Percentiles rank a stretch among this genome's conserved stretches.
Evolutionary conservation across 2,797 vertebrate genomes (phyloP).

Genomic region (Knipowitschia caucasica): DNA sequence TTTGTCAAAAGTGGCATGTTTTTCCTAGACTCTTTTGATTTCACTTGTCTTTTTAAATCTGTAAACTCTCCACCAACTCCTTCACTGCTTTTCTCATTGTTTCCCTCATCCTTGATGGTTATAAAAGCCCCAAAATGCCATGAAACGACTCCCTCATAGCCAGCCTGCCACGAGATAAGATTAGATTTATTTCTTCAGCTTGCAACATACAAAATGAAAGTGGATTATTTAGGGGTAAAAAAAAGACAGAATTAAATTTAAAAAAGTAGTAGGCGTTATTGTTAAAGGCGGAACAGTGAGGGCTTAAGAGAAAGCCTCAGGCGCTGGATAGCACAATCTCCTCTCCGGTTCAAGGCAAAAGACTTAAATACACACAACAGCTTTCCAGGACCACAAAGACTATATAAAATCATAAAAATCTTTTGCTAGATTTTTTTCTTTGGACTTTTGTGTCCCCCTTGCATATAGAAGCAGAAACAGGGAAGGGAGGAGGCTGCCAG

Average conservation of each 20-base stretch:
- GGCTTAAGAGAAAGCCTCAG: slow-evolving; percentile 67
- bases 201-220: slow-evolving; percentile 60
- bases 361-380: slow-evolving; percentile 64
- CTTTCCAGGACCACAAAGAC: slow-evolving; percentile 69
- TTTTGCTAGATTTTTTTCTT: slow-evolving; percentile 50
- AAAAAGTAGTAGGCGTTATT: slow-evolving; percentile 76
- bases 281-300: slow-evolving; percentile 65
- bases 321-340: slow-evolving; percentile 68
- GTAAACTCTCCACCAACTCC: slow-evolving; percentile 9
- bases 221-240: slow-evolving; percentile 64
- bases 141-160: slow-evolving; percentile 51
- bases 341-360: slow-evolving; percentile 55
- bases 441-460: slow-evolving; percentile 52
- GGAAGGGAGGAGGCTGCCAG: slow-evolving; percentile 55
- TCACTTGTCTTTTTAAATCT: slow-evolving; percentile 24
- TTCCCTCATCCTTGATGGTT: slow-evolving; percentile 27
- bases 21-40: slow-evolving; percentile 5
- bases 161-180: slow-evolving; percentile 60
- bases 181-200: slow-evolving; percentile 64
- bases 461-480: slow-evolving; percentile 54
- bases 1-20: slow-evolving; percentile 9
- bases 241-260: slow-evolving; percentile 70
- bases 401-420: slow-evolving; percentile 67
- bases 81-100: slow-evolving; percentile 30
- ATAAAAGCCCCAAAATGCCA: slow-evolving; percentile 17